These are phyloP conservation scores for Caenorhabditis auriculariae DNA, from an alignment of 2,888 invertebrate species.

Conservation along the genomic window DNA sequence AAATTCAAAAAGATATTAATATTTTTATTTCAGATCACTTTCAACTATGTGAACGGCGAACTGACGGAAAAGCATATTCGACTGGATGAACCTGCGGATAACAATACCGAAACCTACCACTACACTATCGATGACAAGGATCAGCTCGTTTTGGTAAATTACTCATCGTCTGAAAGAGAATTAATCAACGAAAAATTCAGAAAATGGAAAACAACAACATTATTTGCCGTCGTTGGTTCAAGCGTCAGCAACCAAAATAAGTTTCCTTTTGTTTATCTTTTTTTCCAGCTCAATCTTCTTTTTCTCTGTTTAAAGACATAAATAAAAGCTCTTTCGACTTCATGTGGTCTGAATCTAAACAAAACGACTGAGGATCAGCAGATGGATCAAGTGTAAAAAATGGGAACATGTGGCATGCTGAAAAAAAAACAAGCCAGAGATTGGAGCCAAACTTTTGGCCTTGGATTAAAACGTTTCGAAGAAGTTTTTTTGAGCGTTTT, in stretches of 20 bases:
- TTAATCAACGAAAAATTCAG: conserved; percentile 34
- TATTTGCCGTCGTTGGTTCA: conserved; percentile 59
- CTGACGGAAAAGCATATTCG: conserved; percentile 57
- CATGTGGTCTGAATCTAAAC: too few relatives aligned
- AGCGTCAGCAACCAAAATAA: conserved; percentile 26
- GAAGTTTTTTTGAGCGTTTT: too few relatives aligned
- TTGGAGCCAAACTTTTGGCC: too few relatives aligned
- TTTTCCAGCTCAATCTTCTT: background rate
- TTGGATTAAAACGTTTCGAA: too few relatives aligned
- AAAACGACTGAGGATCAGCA: too few relatives aligned
- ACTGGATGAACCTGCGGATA: conserved; percentile 54
- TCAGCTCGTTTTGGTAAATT: conserved; percentile 52
- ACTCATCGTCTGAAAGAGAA: too few relatives aligned
- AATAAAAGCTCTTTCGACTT: too few relatives aligned
- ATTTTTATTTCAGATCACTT: conserved; percentile 50
- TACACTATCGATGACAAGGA: conserved; percentile 55
- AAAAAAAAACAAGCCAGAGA: too few relatives aligned
- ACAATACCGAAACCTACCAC: conserved; percentile 54
- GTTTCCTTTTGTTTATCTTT: background rate
- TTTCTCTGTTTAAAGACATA: conserved; percentile 4
- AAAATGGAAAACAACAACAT: conserved; percentile 57
- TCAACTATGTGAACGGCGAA: conserved; percentile 41
- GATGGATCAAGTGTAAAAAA: too few relatives aligned
- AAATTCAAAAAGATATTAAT: too few relatives aligned
- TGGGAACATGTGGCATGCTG: too few relatives aligned